Conservation (phyloP, 2,888 invertebrate species). For the Dione juno region DNA sequence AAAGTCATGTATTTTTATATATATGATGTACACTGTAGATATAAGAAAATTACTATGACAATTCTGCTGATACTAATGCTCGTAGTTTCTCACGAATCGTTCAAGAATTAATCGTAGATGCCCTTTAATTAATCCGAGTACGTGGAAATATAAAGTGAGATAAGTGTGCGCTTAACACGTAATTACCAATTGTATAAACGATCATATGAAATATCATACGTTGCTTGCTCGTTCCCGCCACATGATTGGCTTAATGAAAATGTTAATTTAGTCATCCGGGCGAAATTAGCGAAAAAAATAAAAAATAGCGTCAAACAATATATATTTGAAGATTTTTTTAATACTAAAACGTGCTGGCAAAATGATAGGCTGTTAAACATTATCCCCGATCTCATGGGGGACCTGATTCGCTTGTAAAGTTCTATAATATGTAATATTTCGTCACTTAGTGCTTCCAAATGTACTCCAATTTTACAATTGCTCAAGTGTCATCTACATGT, state of each 20-base stretch:
- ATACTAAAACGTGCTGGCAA: too few relatives aligned
- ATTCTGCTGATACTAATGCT: background rate
- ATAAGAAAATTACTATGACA: background rate
- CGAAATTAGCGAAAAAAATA: constrained; percentile 27
- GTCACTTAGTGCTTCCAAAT: too few relatives aligned
- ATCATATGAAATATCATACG: constrained; percentile 39
- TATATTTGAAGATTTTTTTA: too few relatives aligned
- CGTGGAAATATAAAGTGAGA: constrained; percentile 30
- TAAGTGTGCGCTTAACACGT: constrained; percentile 30
- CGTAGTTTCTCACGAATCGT: constrained; percentile 8
- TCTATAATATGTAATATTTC: too few relatives aligned
- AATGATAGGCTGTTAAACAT: too few relatives aligned
- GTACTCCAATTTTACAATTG: too few relatives aligned
- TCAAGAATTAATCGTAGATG: constrained; percentile 17
- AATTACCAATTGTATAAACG: constrained; percentile 34
- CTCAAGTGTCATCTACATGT: too few relatives aligned
- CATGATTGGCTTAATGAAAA: constrained; percentile 38
- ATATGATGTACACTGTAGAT: too few relatives aligned
- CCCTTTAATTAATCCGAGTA: constrained; percentile 29
- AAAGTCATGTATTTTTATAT: too few relatives aligned
- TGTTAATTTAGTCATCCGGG: constrained; percentile 39
- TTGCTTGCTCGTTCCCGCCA: constrained; percentile 21
- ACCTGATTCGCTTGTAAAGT: too few relatives aligned
- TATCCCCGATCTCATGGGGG: too few relatives aligned
- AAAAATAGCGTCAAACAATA: background rate